Evolutionary conservation across 2,888 invertebrate genomes (phyloP), one percentile per base, ranked within the genome.

Genomic region (Lepidocyrtoides sp.): DNA sequence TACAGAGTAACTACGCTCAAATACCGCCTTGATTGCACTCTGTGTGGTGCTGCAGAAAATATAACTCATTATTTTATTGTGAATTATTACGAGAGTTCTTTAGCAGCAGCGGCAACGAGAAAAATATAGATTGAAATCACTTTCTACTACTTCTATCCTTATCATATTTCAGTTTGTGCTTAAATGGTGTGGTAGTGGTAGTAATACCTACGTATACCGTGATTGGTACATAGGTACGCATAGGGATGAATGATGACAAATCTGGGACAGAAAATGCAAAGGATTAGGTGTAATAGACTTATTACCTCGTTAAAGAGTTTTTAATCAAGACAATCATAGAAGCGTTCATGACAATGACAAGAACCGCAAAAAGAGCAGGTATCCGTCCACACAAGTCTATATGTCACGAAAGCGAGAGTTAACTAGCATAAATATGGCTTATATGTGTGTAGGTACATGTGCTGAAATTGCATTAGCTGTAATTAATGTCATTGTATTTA

Each of bases 271-370:
- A 20, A 57, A 57, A 57, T 20, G 17, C n/a, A 51, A 51, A 51
- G n/a, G 5, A n/a, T n/a, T n/a, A n/a, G n/a, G n/a, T n/a, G n/a
- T n/a, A n/a, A n/a, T n/a, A n/a, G n/a, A n/a, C n/a, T n/a, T n/a
- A n/a, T n/a, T n/a, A n/a, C n/a, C n/a, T n/a, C n/a, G n/a, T n/a
- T n/a, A n/a, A n/a, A n/a, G n/a, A n/a, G n/a, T n/a, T n/a, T n/a
- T n/a, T n/a, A n/a, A n/a, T n/a, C n/a, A n/a, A n/a, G n/a, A n/a
- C n/a, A n/a, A n/a, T n/a, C n/a, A n/a, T n/a, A n/a, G n/a, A 26
- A 63, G 12, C 29, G 63, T 12, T 63, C 63, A 63, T 63, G 63
- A 29, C 63, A 63, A 63, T 63, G 63, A 63, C 26, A 63, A 63
- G 14, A 0, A 23, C 26, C 63, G 29, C 26, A 63, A 29, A 29